A percentile compares a stretch with the other conserved stretches of the same genome.
phyloP scores from a whole-genome alignment of 1,140 invertebrate species.

The Drosophila chauvacae region DNA sequence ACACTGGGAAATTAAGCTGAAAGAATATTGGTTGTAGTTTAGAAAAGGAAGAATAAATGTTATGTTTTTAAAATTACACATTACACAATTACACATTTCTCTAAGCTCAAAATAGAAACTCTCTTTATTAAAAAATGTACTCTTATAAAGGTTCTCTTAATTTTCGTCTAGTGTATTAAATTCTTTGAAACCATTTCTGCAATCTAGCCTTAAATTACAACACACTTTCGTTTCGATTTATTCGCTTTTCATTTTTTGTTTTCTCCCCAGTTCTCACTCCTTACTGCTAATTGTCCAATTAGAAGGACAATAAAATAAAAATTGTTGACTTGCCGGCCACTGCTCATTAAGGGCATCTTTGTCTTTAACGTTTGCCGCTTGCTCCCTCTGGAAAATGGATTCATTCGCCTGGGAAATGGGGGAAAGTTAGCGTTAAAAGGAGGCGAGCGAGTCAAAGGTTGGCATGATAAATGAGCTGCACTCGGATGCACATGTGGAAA shows the following conservation, averaged over 20 bases:
- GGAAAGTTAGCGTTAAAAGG: conserved; percentile 8
- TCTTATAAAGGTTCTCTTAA: neutral
- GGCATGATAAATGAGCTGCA: conserved; percentile 61
- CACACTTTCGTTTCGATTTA: neutral
- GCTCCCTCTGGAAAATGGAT: conserved; percentile 5
- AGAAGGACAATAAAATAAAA: conserved; percentile 30
- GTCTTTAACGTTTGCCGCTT: conserved; percentile 19
- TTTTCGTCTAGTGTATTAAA: neutral
- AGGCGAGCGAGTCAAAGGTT: conserved; percentile 22
- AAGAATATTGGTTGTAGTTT: too few relatives aligned
- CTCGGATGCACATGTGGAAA: conserved; percentile 44
- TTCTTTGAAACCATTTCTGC: neutral
- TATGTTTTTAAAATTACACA: too few relatives aligned
- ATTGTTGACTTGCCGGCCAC: conserved; percentile 30
- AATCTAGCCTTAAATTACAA: conserved; percentile 2
- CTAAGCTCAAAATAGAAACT: too few relatives aligned
- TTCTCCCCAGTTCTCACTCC: too few relatives aligned
- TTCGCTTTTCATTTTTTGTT: neutral
- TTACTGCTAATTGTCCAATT: conserved; percentile 39
- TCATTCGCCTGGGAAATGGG: conserved; percentile 18
- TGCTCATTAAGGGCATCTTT: conserved; percentile 34
- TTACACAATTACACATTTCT: too few relatives aligned
- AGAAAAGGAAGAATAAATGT: neutral
- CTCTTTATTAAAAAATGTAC: neutral
- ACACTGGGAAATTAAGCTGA: neutral